Percentiles rank a stretch among this genome's conserved stretches.
phyloP scores from a whole-genome alignment of 2,113 vertebrate species.

The Sardina pilchardus region DNA sequence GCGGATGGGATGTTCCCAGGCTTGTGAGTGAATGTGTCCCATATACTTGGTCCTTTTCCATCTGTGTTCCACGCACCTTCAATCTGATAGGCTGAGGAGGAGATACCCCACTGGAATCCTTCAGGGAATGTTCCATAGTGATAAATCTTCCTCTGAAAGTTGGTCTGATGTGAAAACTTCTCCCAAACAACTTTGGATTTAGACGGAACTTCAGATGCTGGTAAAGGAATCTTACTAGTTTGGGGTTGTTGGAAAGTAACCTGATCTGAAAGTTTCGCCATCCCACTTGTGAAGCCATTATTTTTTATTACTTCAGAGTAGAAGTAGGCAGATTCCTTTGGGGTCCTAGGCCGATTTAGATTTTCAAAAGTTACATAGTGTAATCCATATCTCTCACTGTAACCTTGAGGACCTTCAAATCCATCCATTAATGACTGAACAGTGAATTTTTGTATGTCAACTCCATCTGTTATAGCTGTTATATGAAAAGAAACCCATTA shows the following conservation, averaged over 20 bases:
- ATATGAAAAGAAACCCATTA: no score
- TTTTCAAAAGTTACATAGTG: slow-evolving; percentile 80
- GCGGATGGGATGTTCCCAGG: slow-evolving; percentile 71
- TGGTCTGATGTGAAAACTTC: slow-evolving; percentile 83
- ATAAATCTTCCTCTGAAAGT: slow-evolving; percentile 84
- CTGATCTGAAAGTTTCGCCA: neutral
- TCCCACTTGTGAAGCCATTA: slow-evolving; percentile 76
- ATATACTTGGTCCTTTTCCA: slow-evolving; percentile 88
- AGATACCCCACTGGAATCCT: slow-evolving; percentile 85
- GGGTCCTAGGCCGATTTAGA: slow-evolving; percentile 80
- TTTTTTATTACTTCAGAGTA: slow-evolving; percentile 77
- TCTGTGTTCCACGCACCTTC: slow-evolving; percentile 91
- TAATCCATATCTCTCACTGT: slow-evolving; percentile 83
- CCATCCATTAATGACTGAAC: slow-evolving; percentile 85
- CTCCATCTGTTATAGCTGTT: slow-evolving; percentile 75
- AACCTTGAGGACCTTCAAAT: slow-evolving; percentile 84
- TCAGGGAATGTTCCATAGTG: slow-evolving; percentile 81
- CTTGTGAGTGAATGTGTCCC: slow-evolving; percentile 86
- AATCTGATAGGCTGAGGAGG: slow-evolving; percentile 87
- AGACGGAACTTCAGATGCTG: slow-evolving; percentile 85
- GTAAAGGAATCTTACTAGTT: slow-evolving; percentile 60
- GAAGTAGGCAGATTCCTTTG: slow-evolving; percentile 86
- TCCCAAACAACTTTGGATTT: slow-evolving; percentile 83
- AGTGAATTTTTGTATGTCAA: slow-evolving; percentile 78
- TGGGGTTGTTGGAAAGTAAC: neutral